A percentile compares a stretch with the other conserved stretches of the same genome.
These are phyloP conservation scores for Drosophila kanekoi DNA, from an alignment of 2,888 invertebrate genomes.

Conservation along the genomic window DNA sequence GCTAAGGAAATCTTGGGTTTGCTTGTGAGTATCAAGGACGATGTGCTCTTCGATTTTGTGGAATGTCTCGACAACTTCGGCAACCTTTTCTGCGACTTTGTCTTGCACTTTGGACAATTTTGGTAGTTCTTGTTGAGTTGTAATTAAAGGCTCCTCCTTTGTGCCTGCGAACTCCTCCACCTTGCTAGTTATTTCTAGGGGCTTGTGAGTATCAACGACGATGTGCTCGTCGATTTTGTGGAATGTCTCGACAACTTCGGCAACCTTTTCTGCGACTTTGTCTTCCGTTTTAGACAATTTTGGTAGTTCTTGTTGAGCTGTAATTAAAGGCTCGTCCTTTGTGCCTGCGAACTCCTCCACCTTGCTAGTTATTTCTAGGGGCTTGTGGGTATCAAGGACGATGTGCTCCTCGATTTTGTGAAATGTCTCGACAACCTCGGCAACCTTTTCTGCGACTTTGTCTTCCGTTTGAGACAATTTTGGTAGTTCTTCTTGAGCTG, in stretches of 20 bases:
- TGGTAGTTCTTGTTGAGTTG: constrained; percentile 1
- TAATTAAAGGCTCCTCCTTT: constrained; percentile 26
- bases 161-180: constrained; percentile 28
- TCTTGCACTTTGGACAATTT: constrained; percentile 33
- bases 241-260: constrained; percentile 62
- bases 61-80: constrained; percentile 62
- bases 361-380: constrained; percentile 41
- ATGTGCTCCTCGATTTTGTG: constrained; percentile 66
- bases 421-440: constrained; percentile 61
- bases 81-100: constrained; percentile 62
- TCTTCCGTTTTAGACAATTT: constrained; percentile 34
- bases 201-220: too few species aligned
- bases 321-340: constrained; percentile 26
- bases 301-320: constrained; percentile 1
- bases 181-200: constrained; percentile 41
- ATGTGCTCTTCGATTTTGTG: constrained; percentile 66
- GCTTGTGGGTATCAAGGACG: too few species aligned
- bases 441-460: constrained; percentile 62
- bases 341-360: constrained; percentile 28
- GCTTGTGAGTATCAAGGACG: constrained; percentile 59
- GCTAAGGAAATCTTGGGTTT: constrained; percentile 75
- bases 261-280: constrained; percentile 62
- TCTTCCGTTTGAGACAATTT: constrained; percentile 34
- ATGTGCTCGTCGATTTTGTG: constrained; percentile 66
- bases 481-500: constrained; percentile 1